Conservation (phyloP, 2,113 vertebrate species). For the Lontra canadensis region DNA sequence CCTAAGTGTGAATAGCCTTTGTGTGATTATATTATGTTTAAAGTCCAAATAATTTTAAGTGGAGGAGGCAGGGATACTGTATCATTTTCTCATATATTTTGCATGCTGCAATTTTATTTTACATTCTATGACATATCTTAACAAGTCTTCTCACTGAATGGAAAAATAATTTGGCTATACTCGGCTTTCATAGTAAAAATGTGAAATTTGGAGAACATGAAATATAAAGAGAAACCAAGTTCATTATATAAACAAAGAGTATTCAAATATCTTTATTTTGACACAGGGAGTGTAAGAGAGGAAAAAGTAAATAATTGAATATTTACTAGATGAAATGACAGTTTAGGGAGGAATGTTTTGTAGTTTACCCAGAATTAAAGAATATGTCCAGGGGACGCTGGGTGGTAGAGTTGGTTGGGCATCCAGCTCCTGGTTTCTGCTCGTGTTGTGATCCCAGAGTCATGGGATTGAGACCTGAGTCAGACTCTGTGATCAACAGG, state of each 20-base stretch:
- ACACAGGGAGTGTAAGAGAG: background rate
- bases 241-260: background rate
- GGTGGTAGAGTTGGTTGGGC: background rate
- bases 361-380: conserved; percentile 41
- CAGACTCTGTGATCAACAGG: background rate
- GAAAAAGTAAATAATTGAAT: background rate
- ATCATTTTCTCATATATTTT: background rate
- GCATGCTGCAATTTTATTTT: background rate
- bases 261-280: background rate
- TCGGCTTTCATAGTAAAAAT: conserved; percentile 4
- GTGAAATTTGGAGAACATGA: background rate
- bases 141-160: background rate
- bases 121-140: background rate
- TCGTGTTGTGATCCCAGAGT: background rate
- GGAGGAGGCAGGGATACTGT: background rate
- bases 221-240: background rate
- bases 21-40: background rate
- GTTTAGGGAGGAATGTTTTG: background rate
- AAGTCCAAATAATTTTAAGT: background rate
- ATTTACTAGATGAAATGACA: background rate
- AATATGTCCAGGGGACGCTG: background rate
- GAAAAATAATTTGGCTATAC: background rate
- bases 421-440: background rate
- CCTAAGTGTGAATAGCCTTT: background rate
- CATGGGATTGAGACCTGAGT: background rate